phyloP scores from a whole-genome alignment of 1,140 invertebrate species.

The Pogonomyrmex barbatus region DNA sequence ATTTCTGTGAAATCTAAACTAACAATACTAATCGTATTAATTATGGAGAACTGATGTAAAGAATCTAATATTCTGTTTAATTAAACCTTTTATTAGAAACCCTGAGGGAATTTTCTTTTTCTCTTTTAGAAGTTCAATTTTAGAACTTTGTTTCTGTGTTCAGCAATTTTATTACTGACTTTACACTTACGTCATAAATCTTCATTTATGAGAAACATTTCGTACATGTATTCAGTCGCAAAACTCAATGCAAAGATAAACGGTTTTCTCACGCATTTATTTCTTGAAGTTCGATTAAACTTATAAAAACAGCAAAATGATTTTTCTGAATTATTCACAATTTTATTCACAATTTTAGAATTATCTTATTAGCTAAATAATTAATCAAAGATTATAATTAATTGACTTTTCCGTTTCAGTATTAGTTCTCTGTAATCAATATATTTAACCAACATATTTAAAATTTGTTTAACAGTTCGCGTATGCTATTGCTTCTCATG shows the following conservation, averaged over 20 bases:
- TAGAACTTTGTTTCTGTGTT: background rate
- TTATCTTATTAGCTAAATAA: background rate
- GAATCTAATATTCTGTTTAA: background rate
- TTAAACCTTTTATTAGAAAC: background rate
- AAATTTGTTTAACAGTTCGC: background rate
- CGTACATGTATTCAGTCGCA: background rate
- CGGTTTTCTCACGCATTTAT: background rate
- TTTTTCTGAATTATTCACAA: constrained; percentile 87
- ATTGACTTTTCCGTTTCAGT: background rate
- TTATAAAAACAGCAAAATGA: no score
- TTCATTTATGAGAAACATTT: background rate
- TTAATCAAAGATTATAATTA: background rate
- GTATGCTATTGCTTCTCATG: background rate
- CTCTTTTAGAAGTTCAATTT: background rate
- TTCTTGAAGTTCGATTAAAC: background rate
- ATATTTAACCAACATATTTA: background rate
- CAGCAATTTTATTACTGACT: background rate
- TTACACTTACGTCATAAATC: constrained; percentile 11
- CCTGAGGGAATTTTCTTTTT: background rate
- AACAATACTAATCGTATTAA: background rate
- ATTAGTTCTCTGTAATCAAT: background rate
- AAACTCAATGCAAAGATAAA: constrained; percentile 24
- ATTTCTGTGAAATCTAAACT: background rate
- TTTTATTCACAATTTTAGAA: constrained; percentile 88
- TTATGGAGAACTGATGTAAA: background rate